These are phyloP conservation scores for Solenodon paradoxus DNA, from an alignment of 2,113 vertebrate genomes.

Conservation along the genomic window DNA sequence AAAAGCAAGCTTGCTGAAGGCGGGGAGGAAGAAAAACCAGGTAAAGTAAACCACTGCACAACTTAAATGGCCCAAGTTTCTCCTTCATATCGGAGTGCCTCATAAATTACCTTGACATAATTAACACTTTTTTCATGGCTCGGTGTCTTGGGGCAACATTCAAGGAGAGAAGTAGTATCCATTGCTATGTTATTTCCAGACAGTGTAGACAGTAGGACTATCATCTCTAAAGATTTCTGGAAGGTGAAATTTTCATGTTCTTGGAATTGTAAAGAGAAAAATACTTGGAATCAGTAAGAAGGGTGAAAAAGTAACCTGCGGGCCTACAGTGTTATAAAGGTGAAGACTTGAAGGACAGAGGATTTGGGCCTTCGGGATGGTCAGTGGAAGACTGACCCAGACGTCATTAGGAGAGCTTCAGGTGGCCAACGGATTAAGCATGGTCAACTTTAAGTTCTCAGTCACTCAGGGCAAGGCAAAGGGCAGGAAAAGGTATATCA, in stretches of 20 bases:
- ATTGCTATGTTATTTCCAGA: not conserved
- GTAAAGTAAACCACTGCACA: constrained; percentile 63
- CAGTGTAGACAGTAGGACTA: no score
- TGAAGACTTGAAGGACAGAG: not conserved
- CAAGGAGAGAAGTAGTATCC: constrained; percentile 22
- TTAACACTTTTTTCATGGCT: not conserved
- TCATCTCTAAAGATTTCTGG: no score
- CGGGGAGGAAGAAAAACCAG: constrained; percentile 85
- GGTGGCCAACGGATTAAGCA: no score
- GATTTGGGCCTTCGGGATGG: not conserved
- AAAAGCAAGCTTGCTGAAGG: constrained; percentile 89
- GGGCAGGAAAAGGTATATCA: not conserved
- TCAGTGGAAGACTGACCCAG: not conserved
- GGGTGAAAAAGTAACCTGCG: not conserved
- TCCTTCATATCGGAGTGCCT: not conserved
- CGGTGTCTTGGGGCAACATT: not conserved
- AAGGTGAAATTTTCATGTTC: not conserved
- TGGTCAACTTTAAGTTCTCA: no score
- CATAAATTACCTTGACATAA: constrained; percentile 14
- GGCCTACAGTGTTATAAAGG: not conserved
- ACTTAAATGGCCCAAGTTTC: not conserved
- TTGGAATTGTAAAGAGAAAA: constrained; percentile 39
- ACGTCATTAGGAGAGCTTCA: not conserved
- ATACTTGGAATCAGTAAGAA: not conserved
- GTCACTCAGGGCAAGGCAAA: no score